A percentile compares a stretch with the other conserved stretches of the same genome.
Conservation (phyloP, 2,113 vertebrate species). For the Ranitomeya variabilis region DNA sequence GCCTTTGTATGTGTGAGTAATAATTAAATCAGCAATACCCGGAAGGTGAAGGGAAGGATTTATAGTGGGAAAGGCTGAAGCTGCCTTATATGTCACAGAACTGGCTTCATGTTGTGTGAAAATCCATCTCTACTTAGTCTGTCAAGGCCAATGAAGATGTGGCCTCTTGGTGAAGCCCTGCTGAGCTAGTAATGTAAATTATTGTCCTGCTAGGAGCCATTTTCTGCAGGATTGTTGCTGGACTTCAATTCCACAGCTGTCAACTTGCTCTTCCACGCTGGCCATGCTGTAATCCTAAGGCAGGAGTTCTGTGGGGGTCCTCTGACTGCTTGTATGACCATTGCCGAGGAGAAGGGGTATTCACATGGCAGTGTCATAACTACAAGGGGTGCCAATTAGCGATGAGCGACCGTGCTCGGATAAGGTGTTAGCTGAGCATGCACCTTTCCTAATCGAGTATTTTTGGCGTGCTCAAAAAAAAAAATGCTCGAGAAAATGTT, state of each 20-base stretch:
- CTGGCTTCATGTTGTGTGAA: not conserved
- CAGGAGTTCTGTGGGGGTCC: no score
- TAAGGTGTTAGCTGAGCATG: no score
- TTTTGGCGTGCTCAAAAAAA: no score
- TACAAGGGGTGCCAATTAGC: no score
- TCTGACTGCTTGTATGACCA: no score
- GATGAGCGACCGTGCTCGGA: no score
- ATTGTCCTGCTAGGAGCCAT: not conserved
- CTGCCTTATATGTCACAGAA: not conserved
- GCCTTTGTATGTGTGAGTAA: not conserved
- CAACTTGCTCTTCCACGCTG: not conserved
- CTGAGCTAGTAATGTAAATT: not conserved
- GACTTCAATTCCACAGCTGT: not conserved
- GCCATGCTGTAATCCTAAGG: not conserved
- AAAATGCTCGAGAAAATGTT: no score
- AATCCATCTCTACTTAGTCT: not conserved
- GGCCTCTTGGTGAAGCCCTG: not conserved
- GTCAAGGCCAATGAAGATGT: not conserved
- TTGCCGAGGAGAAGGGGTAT: no score
- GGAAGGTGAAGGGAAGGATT: slow-evolving; percentile 29
- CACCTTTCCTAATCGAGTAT: no score
- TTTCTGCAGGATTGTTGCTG: not conserved
- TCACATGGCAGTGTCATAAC: no score
- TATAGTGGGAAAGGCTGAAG: slow-evolving; percentile 1
- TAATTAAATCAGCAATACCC: slow-evolving; percentile 31